Percentiles rank a stretch among this genome's conserved stretches.
Evolutionary conservation across 2,113 vertebrate genomes (phyloP).

Genomic region (Neopipo cinnamomea): DNA sequence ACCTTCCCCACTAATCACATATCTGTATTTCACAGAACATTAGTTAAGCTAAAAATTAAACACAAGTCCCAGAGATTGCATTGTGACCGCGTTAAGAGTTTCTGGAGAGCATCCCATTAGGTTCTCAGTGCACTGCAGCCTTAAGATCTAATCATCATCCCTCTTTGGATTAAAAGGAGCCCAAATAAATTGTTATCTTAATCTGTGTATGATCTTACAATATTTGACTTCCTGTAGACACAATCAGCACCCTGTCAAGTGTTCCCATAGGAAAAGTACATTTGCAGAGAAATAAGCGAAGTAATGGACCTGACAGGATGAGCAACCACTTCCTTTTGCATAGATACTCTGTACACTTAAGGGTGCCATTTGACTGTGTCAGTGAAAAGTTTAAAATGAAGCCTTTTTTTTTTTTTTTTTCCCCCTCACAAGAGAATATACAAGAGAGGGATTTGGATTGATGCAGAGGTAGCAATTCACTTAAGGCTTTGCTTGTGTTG

Average conservation of each 20-base stretch:
- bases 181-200: slow-evolving; percentile 7
- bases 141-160: slow-evolving; percentile 10
- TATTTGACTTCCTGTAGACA: neutral
- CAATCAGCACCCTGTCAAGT: neutral
- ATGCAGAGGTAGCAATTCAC: neutral
- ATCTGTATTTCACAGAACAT: slow-evolving; percentile 59
- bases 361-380: neutral
- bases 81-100: neutral
- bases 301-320: neutral
- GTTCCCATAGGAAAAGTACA: neutral
- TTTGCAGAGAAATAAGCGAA: slow-evolving; percentile 1
- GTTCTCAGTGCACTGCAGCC: neutral
- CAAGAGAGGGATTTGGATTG: neutral
- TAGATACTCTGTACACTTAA: neutral
- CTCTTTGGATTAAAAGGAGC: neutral
- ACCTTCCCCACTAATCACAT: slow-evolving; percentile 15
- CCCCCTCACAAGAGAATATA: neutral
- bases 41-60: slow-evolving; percentile 54
- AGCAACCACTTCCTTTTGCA: slow-evolving; percentile 11
- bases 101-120: slow-evolving; percentile 1
- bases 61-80: slow-evolving; percentile 6
- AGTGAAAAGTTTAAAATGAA: slow-evolving; percentile 12
- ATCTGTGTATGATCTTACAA: slow-evolving; percentile 18
- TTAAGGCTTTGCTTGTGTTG: neutral
- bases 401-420: neutral